phyloP scores from a whole-genome alignment of 92 coral and sea anemone species.

The Ricordea florida region DNA sequence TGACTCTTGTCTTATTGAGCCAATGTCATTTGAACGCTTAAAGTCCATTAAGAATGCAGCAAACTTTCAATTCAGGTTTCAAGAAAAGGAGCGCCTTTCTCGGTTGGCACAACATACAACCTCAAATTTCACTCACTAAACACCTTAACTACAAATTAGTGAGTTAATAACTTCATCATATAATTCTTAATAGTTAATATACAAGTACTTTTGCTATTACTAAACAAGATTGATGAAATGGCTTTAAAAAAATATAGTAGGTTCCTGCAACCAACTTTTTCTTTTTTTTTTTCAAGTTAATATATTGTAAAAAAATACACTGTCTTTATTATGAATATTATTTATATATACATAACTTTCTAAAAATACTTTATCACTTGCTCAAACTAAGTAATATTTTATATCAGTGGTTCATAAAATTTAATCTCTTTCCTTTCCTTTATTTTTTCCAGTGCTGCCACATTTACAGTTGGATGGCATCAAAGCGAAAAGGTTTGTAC shows the following conservation, averaged over 20 bases:
- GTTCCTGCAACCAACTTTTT: slow-evolving; percentile 31
- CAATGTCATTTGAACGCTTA: slow-evolving; percentile 51
- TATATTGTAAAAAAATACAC: slow-evolving; percentile 19
- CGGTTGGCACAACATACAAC: slow-evolving; percentile 22
- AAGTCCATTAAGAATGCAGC: slow-evolving; percentile 21
- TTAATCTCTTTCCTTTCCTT: too few relatives aligned
- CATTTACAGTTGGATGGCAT: slow-evolving; percentile 30
- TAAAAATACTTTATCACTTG: slow-evolving; percentile 32
- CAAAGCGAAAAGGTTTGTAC: slow-evolving; percentile 39
- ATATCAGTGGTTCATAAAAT: slow-evolving; percentile 19
- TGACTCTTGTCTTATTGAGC: slow-evolving; percentile 50
- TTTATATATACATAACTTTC: slow-evolving; percentile 30
- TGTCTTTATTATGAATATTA: slow-evolving; percentile 16
- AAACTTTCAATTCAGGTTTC: slow-evolving; percentile 23
- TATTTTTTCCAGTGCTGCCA: slow-evolving; percentile 14
- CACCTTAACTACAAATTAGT: slow-evolving; percentile 25
- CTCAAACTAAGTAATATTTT: slow-evolving; percentile 27
- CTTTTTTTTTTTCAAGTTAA: too few relatives aligned
- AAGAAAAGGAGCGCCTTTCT: slow-evolving; percentile 19
- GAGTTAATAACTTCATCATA: too few relatives aligned
- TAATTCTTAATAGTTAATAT: slow-evolving; percentile 24
- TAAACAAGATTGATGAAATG: too few relatives aligned
- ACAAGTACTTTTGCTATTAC: neutral
- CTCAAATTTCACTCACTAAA: slow-evolving; percentile 22
- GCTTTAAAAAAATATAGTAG: too few relatives aligned